Evolutionary conservation across 2,888 invertebrate species (phyloP), one percentile per base, ranked within the genome.

Genomic region (Andrena camellia): DNA sequence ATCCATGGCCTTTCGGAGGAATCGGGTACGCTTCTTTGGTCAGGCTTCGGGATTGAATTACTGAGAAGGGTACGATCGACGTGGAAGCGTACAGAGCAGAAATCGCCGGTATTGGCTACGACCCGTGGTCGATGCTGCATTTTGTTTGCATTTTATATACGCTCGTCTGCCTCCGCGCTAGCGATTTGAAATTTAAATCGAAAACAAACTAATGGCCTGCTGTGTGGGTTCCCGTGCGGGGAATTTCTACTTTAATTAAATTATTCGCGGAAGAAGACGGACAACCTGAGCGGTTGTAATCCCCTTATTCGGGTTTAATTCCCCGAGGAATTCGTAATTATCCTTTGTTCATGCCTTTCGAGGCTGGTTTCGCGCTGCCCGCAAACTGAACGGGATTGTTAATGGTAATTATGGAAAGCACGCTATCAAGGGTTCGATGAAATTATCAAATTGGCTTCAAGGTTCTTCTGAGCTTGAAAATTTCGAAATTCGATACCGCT

Each of bases 131-230:
- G 54, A 77, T 48, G 63, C 63, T 48, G 48, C 29, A 20, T 26
- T 62, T 63, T 67, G n/a, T 57, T 26, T 69, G 66, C 66, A 70
- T 64, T 66, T n/a, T 50, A 5, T 29, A 81, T 81, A 74, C 74
- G 64, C 69, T 74, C 69, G 52, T 1, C 8, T 33, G 54, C 57
- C 59, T 26, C 35, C n/a, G 64, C 20, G 35, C 29, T 26, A 10
- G n/a, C 10, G 54, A 82, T 82, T 81, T 82, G 70, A 82, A 82
- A 82, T 82, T 82, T 75, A 82, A 75, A 82, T 82, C 50, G 68
- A 81, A 83, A 76, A 76, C 77, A 76, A 83, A 73, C 76, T 66
- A 66, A 72, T 69, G 64, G 63, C 59, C 13, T 1, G 64, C 23
- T 5, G 77, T 20, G 4, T n/a, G 63, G 59, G 33, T 69, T 42